Evolutionary conservation across 1,140 invertebrate species (phyloP), one percentile per base, ranked within the genome.

Genomic region (Calliopsis andreniformis): DNA sequence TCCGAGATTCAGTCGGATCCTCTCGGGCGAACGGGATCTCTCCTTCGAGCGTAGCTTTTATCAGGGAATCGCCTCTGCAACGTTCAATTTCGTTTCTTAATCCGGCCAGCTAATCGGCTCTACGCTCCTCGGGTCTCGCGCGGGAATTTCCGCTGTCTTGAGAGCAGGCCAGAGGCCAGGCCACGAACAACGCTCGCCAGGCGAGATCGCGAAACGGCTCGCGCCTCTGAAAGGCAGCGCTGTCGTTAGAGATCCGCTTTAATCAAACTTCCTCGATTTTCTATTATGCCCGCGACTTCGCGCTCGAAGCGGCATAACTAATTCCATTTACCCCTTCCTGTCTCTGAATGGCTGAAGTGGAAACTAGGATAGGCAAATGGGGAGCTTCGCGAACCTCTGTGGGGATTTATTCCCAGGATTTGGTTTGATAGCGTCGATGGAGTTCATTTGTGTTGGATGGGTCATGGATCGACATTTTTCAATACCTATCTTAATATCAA

Each of bases 191-290:
- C n/a, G 5, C 2, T 3, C 6, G 0, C 7, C 28, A 16, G 49
- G n/a, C 20, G n/a, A 68, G 49, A 63, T 75, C 78, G 70, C 58
- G 51, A 39, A 42, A 55, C 56, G 43, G 47, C 25, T 23, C 14
- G 45, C 10, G 8, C 18, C 28, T 6, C 5, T n/a, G 20, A 66
- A 43, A 20, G 42, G 12, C 16, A 20, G 20, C 23, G 20, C n/a
- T n/a, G n/a, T n/a, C 10, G 18, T n/a, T 70, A 55, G 67, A 64
- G 56, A 70, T 61, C 45, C 51, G 69, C 81, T 87, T 89, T 88
- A 87, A 90, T 90, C 85, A 89, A 89, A 89, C 85, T 88, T 84
- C 47, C 67, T 84, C 81, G 86, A 90, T 89, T 89, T 89, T 88
- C 88, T 83, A 90, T 89, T 90, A 89, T 88, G 86, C 63, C 62